Evolutionary conservation across 1,140 invertebrate species (phyloP).

Genomic region (Helicoverpa armigera): DNA sequence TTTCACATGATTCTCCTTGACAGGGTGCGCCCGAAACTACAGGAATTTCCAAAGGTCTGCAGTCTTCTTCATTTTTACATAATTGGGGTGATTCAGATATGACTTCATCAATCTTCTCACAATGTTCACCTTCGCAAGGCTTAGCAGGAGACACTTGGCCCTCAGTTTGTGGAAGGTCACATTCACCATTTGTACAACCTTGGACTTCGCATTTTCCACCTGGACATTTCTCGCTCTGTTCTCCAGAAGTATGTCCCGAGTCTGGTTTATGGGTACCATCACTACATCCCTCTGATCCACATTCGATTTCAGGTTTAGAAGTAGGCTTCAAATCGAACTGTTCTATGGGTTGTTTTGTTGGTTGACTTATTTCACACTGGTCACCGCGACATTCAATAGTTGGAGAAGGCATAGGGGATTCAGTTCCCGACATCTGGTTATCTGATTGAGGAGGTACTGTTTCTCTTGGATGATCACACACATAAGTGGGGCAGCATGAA

Average conservation of each 20-base stretch:
- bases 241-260: conserved; percentile 34
- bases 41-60: conserved; percentile 40
- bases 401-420: conserved; percentile 63
- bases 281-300: conserved; percentile 57
- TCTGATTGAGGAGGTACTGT: conserved; percentile 87
- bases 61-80: conserved; percentile 52
- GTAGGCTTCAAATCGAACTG: conserved; percentile 34
- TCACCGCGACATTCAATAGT: conserved; percentile 69
- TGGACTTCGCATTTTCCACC: conserved; percentile 61
- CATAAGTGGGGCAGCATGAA: conserved; percentile 92
- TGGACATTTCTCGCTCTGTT: conserved; percentile 51
- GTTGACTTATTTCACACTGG: conserved; percentile 62
- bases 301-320: conserved; percentile 51
- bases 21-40: conserved; percentile 42
- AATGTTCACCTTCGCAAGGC: conserved; percentile 66
- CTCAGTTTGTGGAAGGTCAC: conserved; percentile 49
- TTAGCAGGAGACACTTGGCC: conserved; percentile 53
- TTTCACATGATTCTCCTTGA: conserved; percentile 52
- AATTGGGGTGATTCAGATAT: conserved; percentile 37
- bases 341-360: conserved; percentile 49
- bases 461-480: conserved; percentile 89
- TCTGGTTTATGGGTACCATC: conserved; percentile 49
- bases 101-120: conserved; percentile 38
- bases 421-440: conserved; percentile 87
- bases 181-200: conserved; percentile 39